Conservation (phyloP, 2,113 vertebrate species). For the Callionymus lyra region DNA sequence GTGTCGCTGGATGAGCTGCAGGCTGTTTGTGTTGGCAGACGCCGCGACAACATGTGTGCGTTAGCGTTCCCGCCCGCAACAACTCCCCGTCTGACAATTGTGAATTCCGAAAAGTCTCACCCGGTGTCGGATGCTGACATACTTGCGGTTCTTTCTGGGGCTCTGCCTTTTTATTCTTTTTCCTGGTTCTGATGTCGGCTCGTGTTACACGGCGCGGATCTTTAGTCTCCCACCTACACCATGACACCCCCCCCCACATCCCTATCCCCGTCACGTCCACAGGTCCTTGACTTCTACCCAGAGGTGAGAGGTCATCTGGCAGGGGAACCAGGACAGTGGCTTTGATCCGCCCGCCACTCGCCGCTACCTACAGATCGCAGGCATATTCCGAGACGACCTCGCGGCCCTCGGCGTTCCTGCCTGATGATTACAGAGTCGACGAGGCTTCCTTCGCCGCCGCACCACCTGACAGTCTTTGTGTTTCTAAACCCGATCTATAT, state of each 20-base stretch:
- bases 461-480: too few species aligned
- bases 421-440: too few species aligned
- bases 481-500: too few species aligned
- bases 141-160: background rate
- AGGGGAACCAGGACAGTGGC: slow-evolving; percentile 38
- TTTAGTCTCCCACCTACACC: slow-evolving; percentile 1
- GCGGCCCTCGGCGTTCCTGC: too few species aligned
- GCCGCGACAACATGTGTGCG: background rate
- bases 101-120: background rate
- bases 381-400: slow-evolving; percentile 3
- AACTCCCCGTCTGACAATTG: background rate
- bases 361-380: slow-evolving; percentile 40
- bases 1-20: background rate
- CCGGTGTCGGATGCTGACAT: too few species aligned
- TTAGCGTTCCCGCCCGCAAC: background rate
- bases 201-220: too few species aligned
- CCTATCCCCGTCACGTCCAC: slow-evolving; percentile 47
- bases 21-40: background rate
- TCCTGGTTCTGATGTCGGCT: too few species aligned
- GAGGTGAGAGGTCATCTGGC: slow-evolving; percentile 54
- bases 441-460: too few species aligned
- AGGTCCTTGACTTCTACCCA: slow-evolving; percentile 19
- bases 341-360: slow-evolving; percentile 33
- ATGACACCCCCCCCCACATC: background rate
- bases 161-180: background rate